phyloP scores from a whole-genome alignment of 2,797 vertebrate genomes.

The Cirrhinus mrigala region DNA sequence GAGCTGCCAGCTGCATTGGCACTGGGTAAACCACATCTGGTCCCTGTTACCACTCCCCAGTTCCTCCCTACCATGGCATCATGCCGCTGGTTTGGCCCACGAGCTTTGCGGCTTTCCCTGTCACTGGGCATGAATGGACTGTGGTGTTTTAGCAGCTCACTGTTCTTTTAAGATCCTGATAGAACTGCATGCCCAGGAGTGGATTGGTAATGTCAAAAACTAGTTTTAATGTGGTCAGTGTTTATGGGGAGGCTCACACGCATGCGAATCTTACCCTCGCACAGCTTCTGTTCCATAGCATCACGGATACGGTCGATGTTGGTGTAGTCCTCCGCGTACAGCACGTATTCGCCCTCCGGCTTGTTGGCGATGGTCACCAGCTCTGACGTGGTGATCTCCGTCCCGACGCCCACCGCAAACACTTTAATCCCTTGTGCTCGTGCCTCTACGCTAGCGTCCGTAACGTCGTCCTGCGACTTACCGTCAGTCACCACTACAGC shows the following conservation, averaged over 20 bases:
- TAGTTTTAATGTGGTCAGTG: background rate
- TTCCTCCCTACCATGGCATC: conserved; percentile 29
- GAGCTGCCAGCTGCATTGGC: background rate
- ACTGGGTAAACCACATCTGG: conserved; percentile 39
- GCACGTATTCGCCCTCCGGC: conserved; percentile 78
- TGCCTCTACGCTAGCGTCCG: conserved; percentile 78
- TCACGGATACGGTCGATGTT: conserved; percentile 81
- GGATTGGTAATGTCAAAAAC: background rate
- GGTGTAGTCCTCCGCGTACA: conserved; percentile 83
- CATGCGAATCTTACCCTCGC: conserved; percentile 76
- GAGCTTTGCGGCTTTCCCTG: conserved; percentile 15
- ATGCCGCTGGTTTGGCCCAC: conserved; percentile 46
- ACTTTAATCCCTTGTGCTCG: conserved; percentile 76
- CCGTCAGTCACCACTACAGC: conserved; percentile 84
- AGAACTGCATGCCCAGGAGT: background rate
- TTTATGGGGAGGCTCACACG: conserved; percentile 22
- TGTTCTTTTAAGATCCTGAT: background rate
- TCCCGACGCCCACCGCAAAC: conserved; percentile 85
- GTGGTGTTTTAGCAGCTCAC: background rate
- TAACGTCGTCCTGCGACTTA: conserved; percentile 85
- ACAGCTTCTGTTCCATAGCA: conserved; percentile 84
- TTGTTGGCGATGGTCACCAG: conserved; percentile 82
- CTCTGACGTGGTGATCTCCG: conserved; percentile 81
- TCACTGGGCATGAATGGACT: conserved; percentile 46
- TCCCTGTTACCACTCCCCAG: background rate